A percentile compares a stretch with the other conserved stretches of the same genome.
Evolutionary conservation across 2,888 invertebrate genomes (phyloP).

Genomic region (Orchesellides sinensis): DNA sequence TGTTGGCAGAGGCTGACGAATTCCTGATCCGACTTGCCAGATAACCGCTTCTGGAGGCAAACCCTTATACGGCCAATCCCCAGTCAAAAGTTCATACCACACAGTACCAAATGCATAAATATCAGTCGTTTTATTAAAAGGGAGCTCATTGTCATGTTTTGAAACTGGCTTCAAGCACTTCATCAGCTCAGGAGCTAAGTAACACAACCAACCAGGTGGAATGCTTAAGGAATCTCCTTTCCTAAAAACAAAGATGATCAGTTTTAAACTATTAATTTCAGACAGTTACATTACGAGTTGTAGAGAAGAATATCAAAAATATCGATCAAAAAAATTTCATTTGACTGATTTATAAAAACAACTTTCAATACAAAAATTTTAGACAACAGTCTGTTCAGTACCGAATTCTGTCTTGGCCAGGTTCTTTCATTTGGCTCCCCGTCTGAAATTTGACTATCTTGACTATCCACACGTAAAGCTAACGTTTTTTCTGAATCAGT

Average conservation of each 20-base stretch:
- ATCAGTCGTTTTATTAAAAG: conserved; percentile 95
- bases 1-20: conserved; percentile 96
- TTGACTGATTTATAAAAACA: too few species aligned
- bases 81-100: conserved; percentile 98
- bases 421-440: conserved; percentile 78
- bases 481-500: conserved; percentile 91
- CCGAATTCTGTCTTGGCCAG: conserved; percentile 79
- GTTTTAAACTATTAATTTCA: too few species aligned
- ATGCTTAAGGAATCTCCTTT: conserved; percentile 90
- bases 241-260: conserved; percentile 77
- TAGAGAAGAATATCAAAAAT: background rate
- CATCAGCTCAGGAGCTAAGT: conserved; percentile 97
- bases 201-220: conserved; percentile 99
- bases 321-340: background rate
- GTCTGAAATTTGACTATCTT: conserved; percentile 87
- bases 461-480: conserved; percentile 86
- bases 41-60: conserved; percentile 97
- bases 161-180: conserved; percentile 87
- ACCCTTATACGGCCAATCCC: conserved; percentile 96
- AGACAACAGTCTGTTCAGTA: too few species aligned
- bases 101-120: conserved; percentile 97
- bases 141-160: conserved; percentile 86
- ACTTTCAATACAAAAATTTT: too few species aligned
- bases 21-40: conserved; percentile 98
- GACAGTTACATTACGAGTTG: too few species aligned